Base-by-base conservation (phyloP, 2,888 invertebrate genomes). In the Netelia virgata region DNA sequence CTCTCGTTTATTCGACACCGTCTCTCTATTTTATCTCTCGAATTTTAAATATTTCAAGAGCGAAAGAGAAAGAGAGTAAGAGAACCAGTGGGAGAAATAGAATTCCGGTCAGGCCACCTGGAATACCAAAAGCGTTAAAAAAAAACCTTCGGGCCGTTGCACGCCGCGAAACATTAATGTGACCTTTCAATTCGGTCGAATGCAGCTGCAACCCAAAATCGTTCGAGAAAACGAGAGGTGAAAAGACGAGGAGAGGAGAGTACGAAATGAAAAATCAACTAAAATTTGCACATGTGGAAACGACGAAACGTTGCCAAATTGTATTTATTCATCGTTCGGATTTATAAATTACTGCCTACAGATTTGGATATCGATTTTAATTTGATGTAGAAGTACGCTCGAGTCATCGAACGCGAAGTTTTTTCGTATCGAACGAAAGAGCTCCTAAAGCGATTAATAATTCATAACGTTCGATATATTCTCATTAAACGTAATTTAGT, bases 1-100 rank as follows among this genome's bases (percentile, higher is more conserved):
- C 11, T 47, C 47, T 47, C 47, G 23, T 28, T 28, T 28, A 28
- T 28, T 28, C 28, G 50, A n/a, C 50, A 50, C 50, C 14, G n/a
- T 55, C 55, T 55, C 23, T 47, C 57, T 14, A 47, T 57, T 75
- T 57, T 57, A 43, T 43, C 43, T 66, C 41, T 57, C 16, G 57
- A 47, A 68, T 57, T 68, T 14, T 68, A 28, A 76, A 77, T 77
- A 68, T 50, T 77, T 59, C 47, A 59, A 50, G 57, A 57, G 55
- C 2, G 10, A 47, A 8, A 11, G 10, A 55, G 59, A 70, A 6
- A 36, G 16, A 20, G 43, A 43, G n/a, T n/a, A n/a, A n/a, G 20
- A 47, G 47, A 47, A 14, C 14, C 47, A 14, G 3, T 1, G 14
- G 11, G 55, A 57, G 16, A 68, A 77, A 77, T 68, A 68, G 18